Percentiles rank a stretch among this genome's conserved stretches.
These are phyloP conservation scores for Stegodyphus dumicola DNA, from an alignment of 1,140 invertebrate genomes.

Conservation along the genomic window DNA sequence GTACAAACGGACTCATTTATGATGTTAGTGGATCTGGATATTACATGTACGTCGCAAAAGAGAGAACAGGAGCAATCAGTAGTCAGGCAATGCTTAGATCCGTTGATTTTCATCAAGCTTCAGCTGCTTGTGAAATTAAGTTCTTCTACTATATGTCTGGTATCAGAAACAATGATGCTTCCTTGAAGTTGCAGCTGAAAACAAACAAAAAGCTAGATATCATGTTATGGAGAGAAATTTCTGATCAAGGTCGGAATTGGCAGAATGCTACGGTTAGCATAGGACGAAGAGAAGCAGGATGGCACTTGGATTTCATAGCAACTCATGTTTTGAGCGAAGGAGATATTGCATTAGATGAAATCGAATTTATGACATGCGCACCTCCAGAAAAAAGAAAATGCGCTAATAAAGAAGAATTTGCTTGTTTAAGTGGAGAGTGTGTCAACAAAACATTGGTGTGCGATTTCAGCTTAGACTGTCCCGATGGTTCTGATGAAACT, in stretches of 20 bases:
- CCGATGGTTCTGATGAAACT: slow-evolving; percentile 62
- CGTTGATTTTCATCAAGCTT: slow-evolving; percentile 28
- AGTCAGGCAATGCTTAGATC: slow-evolving; percentile 34
- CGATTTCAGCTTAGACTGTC: slow-evolving; percentile 60
- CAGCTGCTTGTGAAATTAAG: slow-evolving; percentile 31
- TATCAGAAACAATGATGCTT: slow-evolving; percentile 30
- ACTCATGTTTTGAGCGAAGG: slow-evolving; percentile 36
- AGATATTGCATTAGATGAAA: slow-evolving; percentile 57
- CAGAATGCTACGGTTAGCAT: slow-evolving; percentile 21
- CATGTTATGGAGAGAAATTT: slow-evolving; percentile 23
- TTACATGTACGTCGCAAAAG: slow-evolving; percentile 54
- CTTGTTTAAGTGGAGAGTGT: slow-evolving; percentile 54
- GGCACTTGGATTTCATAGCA: slow-evolving; percentile 60
- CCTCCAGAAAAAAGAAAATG: slow-evolving; percentile 48
- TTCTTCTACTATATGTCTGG: slow-evolving; percentile 58
- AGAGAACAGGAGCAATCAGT: slow-evolving; percentile 15
- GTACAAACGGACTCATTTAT: slow-evolving; percentile 25
- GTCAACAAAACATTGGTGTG: slow-evolving; percentile 53
- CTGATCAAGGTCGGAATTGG: slow-evolving; percentile 50
- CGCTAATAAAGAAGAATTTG: slow-evolving; percentile 43
- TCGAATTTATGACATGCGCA: slow-evolving; percentile 50
- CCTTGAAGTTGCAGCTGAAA: slow-evolving; percentile 31
- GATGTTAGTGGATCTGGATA: slow-evolving; percentile 46
- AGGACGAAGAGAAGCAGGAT: slow-evolving; percentile 17
- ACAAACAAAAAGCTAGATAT: slow-evolving; percentile 9